These are phyloP conservation scores for Anguilla rostrata DNA, from an alignment of 2,113 vertebrate genomes.

Conservation along the genomic window DNA sequence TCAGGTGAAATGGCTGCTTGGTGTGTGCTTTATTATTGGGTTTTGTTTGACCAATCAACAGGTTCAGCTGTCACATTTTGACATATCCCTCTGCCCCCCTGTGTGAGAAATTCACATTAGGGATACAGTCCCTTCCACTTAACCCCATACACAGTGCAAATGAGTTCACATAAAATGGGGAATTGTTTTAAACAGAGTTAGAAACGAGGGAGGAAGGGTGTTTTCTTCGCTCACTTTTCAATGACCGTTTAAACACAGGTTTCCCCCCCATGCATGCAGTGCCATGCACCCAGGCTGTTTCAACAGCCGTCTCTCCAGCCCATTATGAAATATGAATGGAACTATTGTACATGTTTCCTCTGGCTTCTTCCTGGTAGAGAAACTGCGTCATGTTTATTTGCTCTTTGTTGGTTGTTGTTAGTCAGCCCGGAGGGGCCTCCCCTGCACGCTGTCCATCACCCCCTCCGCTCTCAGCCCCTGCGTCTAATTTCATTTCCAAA, in stretches of 20 bases:
- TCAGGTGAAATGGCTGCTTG: background rate
- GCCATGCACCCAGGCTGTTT: background rate
- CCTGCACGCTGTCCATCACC: background rate
- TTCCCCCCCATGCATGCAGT: background rate
- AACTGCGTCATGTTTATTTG: constrained; percentile 3
- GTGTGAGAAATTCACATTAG: background rate
- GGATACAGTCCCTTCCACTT: background rate
- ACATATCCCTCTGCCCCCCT: background rate
- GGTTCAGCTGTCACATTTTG: background rate
- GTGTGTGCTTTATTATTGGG: background rate
- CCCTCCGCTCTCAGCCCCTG: background rate
- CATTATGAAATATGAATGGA: constrained; percentile 11
- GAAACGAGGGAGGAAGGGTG: background rate
- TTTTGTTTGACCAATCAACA: background rate
- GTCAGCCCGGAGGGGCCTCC: background rate
- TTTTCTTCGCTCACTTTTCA: constrained; percentile 1
- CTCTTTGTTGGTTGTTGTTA: constrained; percentile 2
- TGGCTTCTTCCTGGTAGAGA: constrained; percentile 4
- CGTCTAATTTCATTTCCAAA: background rate
- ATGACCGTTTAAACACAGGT: background rate
- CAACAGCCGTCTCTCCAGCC: background rate
- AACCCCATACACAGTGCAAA: background rate
- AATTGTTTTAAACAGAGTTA: background rate
- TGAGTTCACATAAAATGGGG: background rate
- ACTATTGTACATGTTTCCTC: constrained; percentile 9